Base-by-base conservation (phyloP, 2,797 vertebrate genomes). In the Pygocentrus nattereri region DNA sequence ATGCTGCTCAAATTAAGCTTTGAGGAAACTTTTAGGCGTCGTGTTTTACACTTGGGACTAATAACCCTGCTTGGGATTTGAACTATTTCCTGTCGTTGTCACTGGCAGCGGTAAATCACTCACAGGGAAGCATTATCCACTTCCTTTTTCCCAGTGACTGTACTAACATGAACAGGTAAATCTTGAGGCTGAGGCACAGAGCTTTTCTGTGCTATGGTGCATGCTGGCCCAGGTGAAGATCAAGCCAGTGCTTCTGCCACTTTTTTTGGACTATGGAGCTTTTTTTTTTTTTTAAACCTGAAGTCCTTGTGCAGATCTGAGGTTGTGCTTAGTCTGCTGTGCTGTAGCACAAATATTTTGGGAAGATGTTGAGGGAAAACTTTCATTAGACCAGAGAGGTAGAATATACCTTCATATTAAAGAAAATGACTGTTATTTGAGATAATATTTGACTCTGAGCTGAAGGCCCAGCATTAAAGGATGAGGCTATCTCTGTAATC, bases 21-120 rank as follows among this genome's bases (percentile, higher is more conserved):
- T 34, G 54, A 41, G 44, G 54, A 76, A 71, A 27, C 38, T 18
- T 41, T 30, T 13, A 31, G 16, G 34, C 54, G 4, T 38, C 4
- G 56, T 71, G 25, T 34, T 11, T 44, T 27, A 70, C 58, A 47
- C 61, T 30, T 31, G 56, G 83, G 74, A 81, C 59, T 59, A 54
- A 76, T 74, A 31, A 62, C 49, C 3, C 70, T 54, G 68, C 76
- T 86, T 79, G 54, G 58, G 80, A 80, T 62, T 72, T 82, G 83
- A 86, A 84, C 61, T 78, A 79, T 87, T 88, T 91, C 82, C 87
- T 85, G 83, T 54, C 82, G 70, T 82, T 83, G 62, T 82, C 81
- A 79, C 84, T 80, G 41, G n/a, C 31, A 5, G 56, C 78, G 80
- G 73, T 90, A 87, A 91, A 89, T 90, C 85, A 76, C 74, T 10